Base-by-base conservation (phyloP, 2,797 vertebrate genomes). In the Paramormyrops hopkinsi region DNA sequence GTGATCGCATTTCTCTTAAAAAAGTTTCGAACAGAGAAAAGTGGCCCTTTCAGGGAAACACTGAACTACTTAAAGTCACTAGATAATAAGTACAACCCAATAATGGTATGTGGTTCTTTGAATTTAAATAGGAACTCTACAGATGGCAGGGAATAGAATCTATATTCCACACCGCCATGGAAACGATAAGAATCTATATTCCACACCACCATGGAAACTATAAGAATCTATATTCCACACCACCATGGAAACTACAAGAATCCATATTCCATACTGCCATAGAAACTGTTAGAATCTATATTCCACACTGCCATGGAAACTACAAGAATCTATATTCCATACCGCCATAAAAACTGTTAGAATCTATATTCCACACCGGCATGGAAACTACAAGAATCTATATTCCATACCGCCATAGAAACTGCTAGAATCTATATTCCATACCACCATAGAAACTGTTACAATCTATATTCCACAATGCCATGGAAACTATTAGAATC, bases 1-100 rank as follows among this genome's bases (percentile, higher is more conserved):
- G 54, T 69, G 73, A 73, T 69, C 88, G 89, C 91, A 91, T 91
- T 89, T 89, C 19, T 89, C 76, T 89, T 88, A 73, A 89, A 65
- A 29, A 84, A 83, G 51, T 83, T 88, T 51, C 54, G 7, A 48
- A 59, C 53, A 44, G 3, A 65, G 19, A 2, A 41, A 7, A 54
- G 54, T 85, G 53, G n/a, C 53, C 56, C 54, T 89, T 62, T 51
- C 62, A 69, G 62, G 62, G 56, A 44, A 65, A 41, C 33, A 19
- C 50, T 54, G 11, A 86, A 56, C 85, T 29, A 84, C 46, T 85
- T 50, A 22, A 85, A 50, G 54, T 65, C 14, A 83, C 59, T 46
- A 37, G 37, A 65, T 76, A 88, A 22, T 84, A 54, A 73, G 17
- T 65, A 50, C n/a, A 37, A 41, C 53, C 54, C 54, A 62, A 29